These are phyloP conservation scores for Chrysaora quinquecirrha DNA, from an alignment of 30 jellyfish, hydroid and myxozoan genomes.

Conservation along the genomic window DNA sequence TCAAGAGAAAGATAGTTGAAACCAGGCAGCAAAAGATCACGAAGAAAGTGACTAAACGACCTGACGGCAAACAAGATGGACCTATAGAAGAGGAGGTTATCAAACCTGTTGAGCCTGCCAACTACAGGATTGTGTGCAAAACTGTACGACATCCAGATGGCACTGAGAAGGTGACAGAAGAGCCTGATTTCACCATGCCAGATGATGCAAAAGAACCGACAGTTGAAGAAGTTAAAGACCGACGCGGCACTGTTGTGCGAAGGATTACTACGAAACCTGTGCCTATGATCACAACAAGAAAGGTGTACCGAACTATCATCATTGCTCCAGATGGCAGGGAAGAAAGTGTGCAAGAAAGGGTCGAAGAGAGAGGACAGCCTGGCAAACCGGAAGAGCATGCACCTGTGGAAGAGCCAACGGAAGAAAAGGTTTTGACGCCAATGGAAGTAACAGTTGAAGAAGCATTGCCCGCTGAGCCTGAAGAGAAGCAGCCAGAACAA, in stretches of 20 bases:
- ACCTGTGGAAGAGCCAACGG: slow-evolving; percentile 11
- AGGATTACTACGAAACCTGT: background rate
- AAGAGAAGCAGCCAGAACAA: no score
- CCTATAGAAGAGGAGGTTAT: background rate
- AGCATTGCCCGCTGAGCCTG: slow-evolving; percentile 35
- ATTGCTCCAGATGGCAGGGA: slow-evolving; percentile 24
- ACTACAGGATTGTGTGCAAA: background rate
- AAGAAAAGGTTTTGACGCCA: slow-evolving; percentile 43
- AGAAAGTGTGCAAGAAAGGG: slow-evolving; percentile 13
- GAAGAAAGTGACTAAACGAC: background rate
- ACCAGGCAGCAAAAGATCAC: background rate
- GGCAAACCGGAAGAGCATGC: background rate
- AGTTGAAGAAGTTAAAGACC: background rate
- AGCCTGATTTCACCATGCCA: background rate
- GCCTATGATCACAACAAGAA: background rate
- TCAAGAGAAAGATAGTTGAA: background rate
- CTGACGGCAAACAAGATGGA: background rate
- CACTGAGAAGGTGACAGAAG: background rate
- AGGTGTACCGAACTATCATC: slow-evolving; percentile 11
- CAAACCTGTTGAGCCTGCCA: background rate
- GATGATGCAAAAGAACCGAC: slow-evolving; percentile 4
- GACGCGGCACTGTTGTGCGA: background rate
- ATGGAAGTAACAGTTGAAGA: slow-evolving; percentile 39
- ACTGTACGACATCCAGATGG: background rate
- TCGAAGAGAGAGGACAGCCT: slow-evolving; percentile 1